Evolutionary conservation across 2,797 vertebrate species (phyloP).

Genomic region (Echeneis naucrates): DNA sequence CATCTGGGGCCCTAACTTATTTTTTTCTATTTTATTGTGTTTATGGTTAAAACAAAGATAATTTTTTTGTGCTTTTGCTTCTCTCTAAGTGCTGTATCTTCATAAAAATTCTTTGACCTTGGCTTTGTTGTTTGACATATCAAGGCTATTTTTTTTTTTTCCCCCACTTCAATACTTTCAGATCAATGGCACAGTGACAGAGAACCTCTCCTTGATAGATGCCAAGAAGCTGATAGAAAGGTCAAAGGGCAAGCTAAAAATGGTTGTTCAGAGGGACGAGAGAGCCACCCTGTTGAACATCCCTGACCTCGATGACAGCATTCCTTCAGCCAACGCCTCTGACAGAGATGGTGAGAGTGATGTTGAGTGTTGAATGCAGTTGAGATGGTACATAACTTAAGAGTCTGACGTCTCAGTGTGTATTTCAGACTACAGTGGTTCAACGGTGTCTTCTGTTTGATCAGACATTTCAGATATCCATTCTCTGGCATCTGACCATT

Average conservation of each 20-base stretch:
- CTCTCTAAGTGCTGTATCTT: not conserved
- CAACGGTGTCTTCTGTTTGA: conserved; percentile 49
- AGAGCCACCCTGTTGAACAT: conserved; percentile 95
- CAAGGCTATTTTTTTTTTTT: conserved; percentile 21
- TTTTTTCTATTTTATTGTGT: not conserved
- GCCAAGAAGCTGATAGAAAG: conserved; percentile 99
- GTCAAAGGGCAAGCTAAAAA: conserved; percentile 99
- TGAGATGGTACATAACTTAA: not conserved
- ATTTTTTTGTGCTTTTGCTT: not conserved
- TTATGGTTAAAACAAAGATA: not conserved
- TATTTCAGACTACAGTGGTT: conserved; percentile 3
- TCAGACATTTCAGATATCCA: conserved; percentile 99
- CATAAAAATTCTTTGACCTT: not conserved
- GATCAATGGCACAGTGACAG: conserved; percentile 99
- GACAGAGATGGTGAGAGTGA: conserved; percentile 93
- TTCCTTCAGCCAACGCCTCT: conserved; percentile 97
- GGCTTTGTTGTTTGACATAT: not conserved
- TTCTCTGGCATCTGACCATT: conserved; percentile 98
- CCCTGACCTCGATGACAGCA: conserved; percentile 98
- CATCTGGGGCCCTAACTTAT: not conserved
- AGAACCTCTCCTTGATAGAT: conserved; percentile 98
- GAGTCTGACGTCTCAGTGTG: conserved; percentile 6
- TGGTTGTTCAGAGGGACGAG: conserved; percentile 99
- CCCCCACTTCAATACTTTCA: conserved; percentile 59
- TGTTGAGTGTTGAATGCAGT: conserved; percentile 24